Conservation (phyloP, 2,888 invertebrate genomes). For the Caenorhabditis uteleia region DNA sequence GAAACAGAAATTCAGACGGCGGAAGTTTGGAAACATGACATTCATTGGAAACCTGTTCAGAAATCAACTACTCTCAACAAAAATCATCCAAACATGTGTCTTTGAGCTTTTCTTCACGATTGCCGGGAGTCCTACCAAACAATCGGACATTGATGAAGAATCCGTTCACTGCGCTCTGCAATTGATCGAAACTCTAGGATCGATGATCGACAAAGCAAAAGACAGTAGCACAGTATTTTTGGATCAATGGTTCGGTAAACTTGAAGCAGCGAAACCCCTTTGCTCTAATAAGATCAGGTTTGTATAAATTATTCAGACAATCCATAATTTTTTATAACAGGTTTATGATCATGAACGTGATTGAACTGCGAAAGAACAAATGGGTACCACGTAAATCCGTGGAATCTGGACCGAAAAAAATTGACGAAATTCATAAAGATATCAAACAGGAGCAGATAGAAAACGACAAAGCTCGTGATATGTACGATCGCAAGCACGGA, state of each 20-base stretch:
- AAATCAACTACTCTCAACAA: slow-evolving; percentile 42
- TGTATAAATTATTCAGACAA: neutral
- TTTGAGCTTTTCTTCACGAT: slow-evolving; percentile 35
- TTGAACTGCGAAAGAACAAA: slow-evolving; percentile 40
- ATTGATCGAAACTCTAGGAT: slow-evolving; percentile 30
- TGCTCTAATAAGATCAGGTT: slow-evolving; percentile 47
- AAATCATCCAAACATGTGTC: slow-evolving; percentile 50
- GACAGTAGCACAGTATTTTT: slow-evolving; percentile 13
- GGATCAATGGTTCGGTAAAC: slow-evolving; percentile 30
- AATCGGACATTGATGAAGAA: slow-evolving; percentile 28
- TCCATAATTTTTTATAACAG: slow-evolving; percentile 12
- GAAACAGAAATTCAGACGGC: slow-evolving; percentile 47
- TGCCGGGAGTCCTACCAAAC: neutral
- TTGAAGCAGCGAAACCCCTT: slow-evolving; percentile 18
- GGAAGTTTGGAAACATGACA: slow-evolving; percentile 63
- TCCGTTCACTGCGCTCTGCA: slow-evolving; percentile 45
- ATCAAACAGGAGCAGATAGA: slow-evolving; percentile 47
- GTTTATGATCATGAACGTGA: slow-evolving; percentile 55
- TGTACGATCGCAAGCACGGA: slow-evolving; percentile 25
- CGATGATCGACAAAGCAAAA: slow-evolving; percentile 9
- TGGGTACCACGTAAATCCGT: slow-evolving; percentile 48
- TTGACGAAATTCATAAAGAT: slow-evolving; percentile 54
- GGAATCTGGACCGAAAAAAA: slow-evolving; percentile 56
- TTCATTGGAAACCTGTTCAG: slow-evolving; percentile 61
- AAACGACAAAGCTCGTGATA: slow-evolving; percentile 41